Base-by-base conservation (phyloP, 2,113 vertebrate genomes). In the Platysternon megacephalum region DNA sequence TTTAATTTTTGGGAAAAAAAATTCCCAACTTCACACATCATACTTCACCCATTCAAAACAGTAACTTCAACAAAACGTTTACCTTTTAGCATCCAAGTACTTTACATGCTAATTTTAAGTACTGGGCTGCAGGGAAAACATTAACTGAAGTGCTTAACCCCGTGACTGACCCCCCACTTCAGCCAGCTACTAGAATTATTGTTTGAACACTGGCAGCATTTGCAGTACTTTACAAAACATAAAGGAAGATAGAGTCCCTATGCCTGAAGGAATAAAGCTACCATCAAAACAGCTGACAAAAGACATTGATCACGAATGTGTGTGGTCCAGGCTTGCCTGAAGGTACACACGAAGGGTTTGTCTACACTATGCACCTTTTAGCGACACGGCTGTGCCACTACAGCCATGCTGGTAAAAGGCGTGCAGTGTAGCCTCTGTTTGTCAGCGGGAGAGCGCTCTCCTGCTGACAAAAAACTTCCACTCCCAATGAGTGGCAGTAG, bases 251-350 rank as follows among this genome's bases (percentile, higher is more conserved):
- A 22, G 1, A 8, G 8, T 56, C 11, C 28, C 42, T 11, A 52
- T 76, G 42, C 28, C 24, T 21, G 76, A 89, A 48, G 19, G 9
- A 93, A 55, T n/a, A 82, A 92, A 95, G 79, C 3, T 76, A 68
- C 29, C 1, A 86, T 56, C 61, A 86, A 53, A 84, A 72, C 3
- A 76, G 2, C 4, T 11, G 17, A 35, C 52, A 82, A 39, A 6
- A 19, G 84, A 82, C 26, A 19, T 5, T n/a, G 5, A 51, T 17
- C 9, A 0, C 17, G 84, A 65, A 1, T 3, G 4, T 0, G 82
- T 35, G 65, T 51, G 44, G 39, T 8, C 55, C 17, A 46, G 3
- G 55, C 86, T 74, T 82, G 22, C 79, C 81, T 55, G 68, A 48
- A 46, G 29, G 22, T 76, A 8, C 48, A 8, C 32, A 39, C 21